These are phyloP conservation scores for Labeo rohita DNA, from an alignment of 2,113 vertebrate species.

Conservation along the genomic window DNA sequence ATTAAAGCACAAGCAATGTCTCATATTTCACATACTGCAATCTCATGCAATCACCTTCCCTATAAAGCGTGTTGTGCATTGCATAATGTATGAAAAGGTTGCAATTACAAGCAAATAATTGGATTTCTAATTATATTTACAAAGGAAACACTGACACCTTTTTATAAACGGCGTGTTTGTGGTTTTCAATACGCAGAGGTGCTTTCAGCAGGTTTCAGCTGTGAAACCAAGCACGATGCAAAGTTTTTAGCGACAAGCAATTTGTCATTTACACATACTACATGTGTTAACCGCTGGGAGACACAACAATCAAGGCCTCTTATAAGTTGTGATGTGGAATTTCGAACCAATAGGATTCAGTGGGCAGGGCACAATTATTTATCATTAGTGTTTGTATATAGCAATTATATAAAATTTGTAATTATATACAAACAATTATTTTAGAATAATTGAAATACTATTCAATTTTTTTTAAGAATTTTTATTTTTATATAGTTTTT, in stretches of 20 bases:
- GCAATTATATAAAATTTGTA: background rate
- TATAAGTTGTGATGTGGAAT: background rate
- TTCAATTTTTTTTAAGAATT: background rate
- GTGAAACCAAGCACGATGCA: background rate
- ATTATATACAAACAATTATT: no score
- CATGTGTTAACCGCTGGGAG: background rate
- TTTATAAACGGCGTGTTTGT: background rate
- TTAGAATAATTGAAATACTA: no score
- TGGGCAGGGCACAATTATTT: background rate
- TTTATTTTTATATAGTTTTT: background rate
- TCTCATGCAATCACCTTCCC: background rate
- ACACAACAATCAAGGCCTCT: background rate
- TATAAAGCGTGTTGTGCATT: conserved; percentile 15
- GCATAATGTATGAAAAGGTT: background rate
- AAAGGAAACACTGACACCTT: conserved; percentile 6
- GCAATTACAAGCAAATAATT: conserved; percentile 9
- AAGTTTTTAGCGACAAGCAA: background rate
- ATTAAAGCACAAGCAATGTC: background rate
- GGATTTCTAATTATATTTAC: conserved; percentile 20
- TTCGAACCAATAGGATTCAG: background rate
- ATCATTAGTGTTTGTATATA: background rate
- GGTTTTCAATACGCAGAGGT: background rate
- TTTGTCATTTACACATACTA: background rate
- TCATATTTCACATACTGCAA: conserved; percentile 12
- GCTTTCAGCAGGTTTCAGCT: background rate